Conservation (phyloP, 2,888 invertebrate species). For the Eristalinus sepulchralis region DNA sequence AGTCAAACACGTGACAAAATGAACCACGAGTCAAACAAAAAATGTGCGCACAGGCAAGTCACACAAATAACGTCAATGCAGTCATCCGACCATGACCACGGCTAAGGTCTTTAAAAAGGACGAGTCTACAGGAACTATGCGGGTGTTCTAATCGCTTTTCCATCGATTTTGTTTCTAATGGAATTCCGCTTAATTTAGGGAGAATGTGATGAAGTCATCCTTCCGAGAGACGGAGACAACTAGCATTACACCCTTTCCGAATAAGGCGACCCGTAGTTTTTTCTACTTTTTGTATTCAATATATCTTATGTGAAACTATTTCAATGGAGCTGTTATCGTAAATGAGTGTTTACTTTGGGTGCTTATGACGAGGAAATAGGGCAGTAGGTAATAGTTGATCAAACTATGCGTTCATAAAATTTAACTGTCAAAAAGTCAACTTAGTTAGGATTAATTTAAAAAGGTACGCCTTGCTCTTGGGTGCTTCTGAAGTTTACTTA, state of each 20-base stretch:
- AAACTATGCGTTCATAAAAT: not conserved
- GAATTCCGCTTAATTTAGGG: not conserved
- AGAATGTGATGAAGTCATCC: conserved; percentile 37
- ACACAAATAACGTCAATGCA: not conserved
- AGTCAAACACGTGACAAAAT: not conserved
- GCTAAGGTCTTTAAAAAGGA: not conserved
- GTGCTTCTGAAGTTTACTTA: too few relatives aligned
- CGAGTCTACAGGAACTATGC: not conserved
- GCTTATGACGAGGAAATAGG: not conserved
- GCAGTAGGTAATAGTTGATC: not conserved
- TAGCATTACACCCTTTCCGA: not conserved
- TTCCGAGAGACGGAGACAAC: not conserved
- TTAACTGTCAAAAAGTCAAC: not conserved
- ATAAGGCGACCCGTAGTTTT: not conserved
- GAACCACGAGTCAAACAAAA: not conserved
- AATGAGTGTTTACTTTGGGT: conserved; percentile 20
- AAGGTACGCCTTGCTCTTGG: too few relatives aligned
- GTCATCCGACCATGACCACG: conserved; percentile 27
- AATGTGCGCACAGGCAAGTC: not conserved
- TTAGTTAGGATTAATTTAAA: not conserved
- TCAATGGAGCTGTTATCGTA: conserved; percentile 35
- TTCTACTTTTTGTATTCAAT: not conserved
- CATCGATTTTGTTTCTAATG: not conserved
- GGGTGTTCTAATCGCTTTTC: conserved; percentile 20
- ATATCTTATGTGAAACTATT: conserved; percentile 5